Percentiles rank a stretch among this genome's conserved stretches.
These are phyloP conservation scores for Anas bahamensis DNA, from an alignment of 2,797 vertebrate species.

Conservation along the genomic window DNA sequence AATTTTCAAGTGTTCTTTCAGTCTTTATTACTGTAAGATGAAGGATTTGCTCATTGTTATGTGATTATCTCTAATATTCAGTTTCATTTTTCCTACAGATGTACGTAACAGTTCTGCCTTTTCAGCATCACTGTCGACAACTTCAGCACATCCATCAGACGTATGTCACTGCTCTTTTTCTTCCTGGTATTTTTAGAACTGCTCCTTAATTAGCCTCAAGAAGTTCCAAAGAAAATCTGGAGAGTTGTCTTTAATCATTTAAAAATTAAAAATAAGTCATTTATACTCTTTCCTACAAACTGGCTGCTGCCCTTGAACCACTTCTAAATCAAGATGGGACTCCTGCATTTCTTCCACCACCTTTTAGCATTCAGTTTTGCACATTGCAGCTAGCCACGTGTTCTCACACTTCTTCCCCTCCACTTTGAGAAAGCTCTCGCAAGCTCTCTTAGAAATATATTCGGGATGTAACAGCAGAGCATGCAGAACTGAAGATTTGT, in stretches of 20 bases:
- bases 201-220: neutral
- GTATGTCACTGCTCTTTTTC: neutral
- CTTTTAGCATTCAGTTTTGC: neutral
- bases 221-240: neutral
- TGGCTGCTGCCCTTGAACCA: neutral
- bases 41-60: neutral
- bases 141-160: neutral
- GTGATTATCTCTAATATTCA: neutral
- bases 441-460: neutral
- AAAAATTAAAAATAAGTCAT: neutral
- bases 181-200: neutral
- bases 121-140: neutral
- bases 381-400: neutral
- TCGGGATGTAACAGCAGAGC: neutral
- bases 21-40: neutral
- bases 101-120: neutral
- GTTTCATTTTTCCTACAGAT: neutral
- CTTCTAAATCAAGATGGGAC: neutral
- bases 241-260: neutral
- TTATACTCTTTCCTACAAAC: neutral
- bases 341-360: neutral
- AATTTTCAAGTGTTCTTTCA: neutral
- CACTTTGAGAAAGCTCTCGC: neutral
- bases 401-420: accelerated
- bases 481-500: neutral